A percentile compares a stretch with the other conserved stretches of the same genome.
phyloP scores from a whole-genome alignment of 2,797 vertebrate species.

The Gallinago solitaria region DNA sequence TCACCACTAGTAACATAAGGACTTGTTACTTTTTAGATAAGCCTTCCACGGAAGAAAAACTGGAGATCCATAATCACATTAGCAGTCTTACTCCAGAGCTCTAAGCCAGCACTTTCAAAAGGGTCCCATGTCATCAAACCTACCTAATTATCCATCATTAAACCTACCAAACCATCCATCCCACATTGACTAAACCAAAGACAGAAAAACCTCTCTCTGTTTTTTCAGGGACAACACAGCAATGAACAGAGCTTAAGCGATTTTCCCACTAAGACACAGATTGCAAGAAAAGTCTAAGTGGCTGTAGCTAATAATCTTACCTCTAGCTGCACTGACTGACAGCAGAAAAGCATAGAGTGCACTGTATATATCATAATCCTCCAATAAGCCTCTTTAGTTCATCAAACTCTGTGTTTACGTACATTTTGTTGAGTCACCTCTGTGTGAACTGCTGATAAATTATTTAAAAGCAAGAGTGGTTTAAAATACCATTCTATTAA shows the following conservation, averaged over 20 bases:
- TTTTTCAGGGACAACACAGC: not conserved
- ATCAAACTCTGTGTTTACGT: not conserved
- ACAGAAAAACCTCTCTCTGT: not conserved
- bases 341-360: rapidly evolving
- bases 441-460: not conserved
- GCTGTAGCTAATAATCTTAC: not conserved
- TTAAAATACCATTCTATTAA: not conserved
- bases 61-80: not conserved
- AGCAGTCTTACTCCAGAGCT: not conserved
- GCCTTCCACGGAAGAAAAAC: not conserved
- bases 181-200: not conserved
- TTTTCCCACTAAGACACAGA: not conserved
- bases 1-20: not conserved
- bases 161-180: not conserved
- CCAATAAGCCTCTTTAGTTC: not conserved
- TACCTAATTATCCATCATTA: not conserved
- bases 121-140: not conserved
- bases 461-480: not conserved
- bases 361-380: not conserved
- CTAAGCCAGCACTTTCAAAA: not conserved
- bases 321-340: not conserved
- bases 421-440: not conserved
- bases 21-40: not conserved
- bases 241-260: not conserved
- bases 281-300: not conserved